Percentiles rank a stretch among this genome's conserved stretches.
These are phyloP conservation scores for Oceanodroma leucorhoa DNA, from an alignment of 2,797 vertebrate species.

Conservation along the genomic window DNA sequence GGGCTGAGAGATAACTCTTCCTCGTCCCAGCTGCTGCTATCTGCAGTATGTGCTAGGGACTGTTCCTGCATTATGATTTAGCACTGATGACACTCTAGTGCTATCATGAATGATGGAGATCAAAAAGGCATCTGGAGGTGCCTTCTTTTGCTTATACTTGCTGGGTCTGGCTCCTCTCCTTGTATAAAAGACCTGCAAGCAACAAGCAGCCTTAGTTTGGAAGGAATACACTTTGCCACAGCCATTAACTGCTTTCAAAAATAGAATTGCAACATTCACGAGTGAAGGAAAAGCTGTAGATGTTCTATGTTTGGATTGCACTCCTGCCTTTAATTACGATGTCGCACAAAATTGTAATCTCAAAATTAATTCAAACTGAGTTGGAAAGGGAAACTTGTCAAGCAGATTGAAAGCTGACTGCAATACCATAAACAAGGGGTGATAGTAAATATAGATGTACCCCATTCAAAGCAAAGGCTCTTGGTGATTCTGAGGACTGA, in stretches of 20 bases:
- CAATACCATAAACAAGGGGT: neutral
- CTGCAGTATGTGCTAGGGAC: neutral
- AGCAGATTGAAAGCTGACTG: conserved; percentile 21
- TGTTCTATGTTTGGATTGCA: conserved; percentile 26
- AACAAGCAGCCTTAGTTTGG: neutral
- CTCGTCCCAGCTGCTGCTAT: neutral
- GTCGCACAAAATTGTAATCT: conserved; percentile 1
- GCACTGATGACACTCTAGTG: neutral
- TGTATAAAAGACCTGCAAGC: neutral
- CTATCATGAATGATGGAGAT: neutral
- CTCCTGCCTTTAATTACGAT: neutral
- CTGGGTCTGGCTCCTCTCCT: neutral
- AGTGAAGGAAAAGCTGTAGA: conserved; percentile 11
- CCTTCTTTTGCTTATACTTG: neutral
- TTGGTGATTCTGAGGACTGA: neutral
- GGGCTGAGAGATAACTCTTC: neutral
- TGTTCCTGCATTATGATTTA: neutral
- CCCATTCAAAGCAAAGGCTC: neutral
- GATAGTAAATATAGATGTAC: neutral
- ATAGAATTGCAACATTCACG: neutral
- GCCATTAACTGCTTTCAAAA: conserved; percentile 27
- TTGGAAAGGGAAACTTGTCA: conserved; percentile 10
- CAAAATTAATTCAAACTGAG: conserved; percentile 43
- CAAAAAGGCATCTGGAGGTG: neutral
- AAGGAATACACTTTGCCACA: neutral